Base-by-base conservation (phyloP, 2,888 invertebrate genomes). In the Ormyrus thymus region DNA sequence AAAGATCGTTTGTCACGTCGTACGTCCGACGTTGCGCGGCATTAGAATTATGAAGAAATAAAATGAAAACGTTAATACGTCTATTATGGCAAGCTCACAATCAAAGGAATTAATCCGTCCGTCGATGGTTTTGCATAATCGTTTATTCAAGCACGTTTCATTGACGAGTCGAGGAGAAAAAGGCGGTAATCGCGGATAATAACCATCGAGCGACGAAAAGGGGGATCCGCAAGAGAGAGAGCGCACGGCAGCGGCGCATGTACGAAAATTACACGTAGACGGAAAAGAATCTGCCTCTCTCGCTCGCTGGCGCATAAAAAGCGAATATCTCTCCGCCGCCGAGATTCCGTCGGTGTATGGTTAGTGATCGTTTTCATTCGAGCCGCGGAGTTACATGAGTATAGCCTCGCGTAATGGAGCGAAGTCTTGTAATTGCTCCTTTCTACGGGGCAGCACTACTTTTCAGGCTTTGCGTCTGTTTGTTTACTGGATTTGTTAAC, bases 301-400 rank as follows among this genome's bases (percentile, higher is more conserved):
- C 10, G 51, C 46, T 70, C 9, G 62, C 4, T 29, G 5, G 61
- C 50, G 50, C 13, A 66, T 48, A 62, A 61, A 74, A 74, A 64
- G 58, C n/a, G 46, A 51, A 50, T 65, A 74, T 74, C 73, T 65
- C n/a, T 48, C 46, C 6, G 8, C n/a, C 13, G 43, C 11, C 43
- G 50, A 50, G 65, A 65, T 65, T 65, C 65, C 73, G 8, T 50
- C 56, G 65, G 65, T 58, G 58, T 74, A 48, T 74, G 56, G 56
- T 65, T 74, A 74, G 45, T 9, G 64, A 65, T 65, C 65, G 56
- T 74, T 64, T 53, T 53, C 58, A 65, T 74, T 29, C 50, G 56
- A 15, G 62, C 53, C 6, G 55, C 48, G 61, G 11, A 56, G 72
- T 53, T 53, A 45, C 45, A 2, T 11, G 55, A 55, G 46, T 62